A percentile compares a stretch with the other conserved stretches of the same genome.
Conservation (phyloP, 1,140 invertebrate species). For the Cataglyphis hispanica region DNA sequence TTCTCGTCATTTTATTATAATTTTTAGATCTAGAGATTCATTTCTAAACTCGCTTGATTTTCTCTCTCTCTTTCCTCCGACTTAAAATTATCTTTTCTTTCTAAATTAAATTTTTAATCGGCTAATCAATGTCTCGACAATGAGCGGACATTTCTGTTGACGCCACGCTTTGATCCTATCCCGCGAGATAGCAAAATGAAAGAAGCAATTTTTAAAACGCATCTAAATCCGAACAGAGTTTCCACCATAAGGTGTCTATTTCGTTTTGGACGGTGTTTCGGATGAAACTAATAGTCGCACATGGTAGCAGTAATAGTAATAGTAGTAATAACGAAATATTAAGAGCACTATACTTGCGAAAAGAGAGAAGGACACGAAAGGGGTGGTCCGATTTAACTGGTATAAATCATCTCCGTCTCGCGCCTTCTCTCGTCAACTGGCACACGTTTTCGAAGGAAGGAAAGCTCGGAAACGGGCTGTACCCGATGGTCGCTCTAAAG, state of each 20-base stretch:
- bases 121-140: neutral
- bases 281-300: neutral
- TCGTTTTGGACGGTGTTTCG: neutral
- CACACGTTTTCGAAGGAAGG: slow-evolving; percentile 58
- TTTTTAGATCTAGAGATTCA: too few species aligned
- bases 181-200: neutral
- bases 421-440: slow-evolving; percentile 52
- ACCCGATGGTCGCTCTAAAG: slow-evolving; percentile 80
- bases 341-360: neutral
- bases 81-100: neutral
- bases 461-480: slow-evolving; percentile 75
- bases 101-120: neutral
- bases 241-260: neutral
- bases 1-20: neutral
- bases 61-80: too few species aligned
- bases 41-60: too few species aligned
- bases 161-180: neutral
- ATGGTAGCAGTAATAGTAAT: neutral
- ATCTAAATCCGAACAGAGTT: neutral
- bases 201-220: neutral
- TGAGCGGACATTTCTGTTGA: neutral
- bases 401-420: slow-evolving; percentile 53
- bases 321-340: neutral
- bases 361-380: neutral
- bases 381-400: slow-evolving; percentile 26